Evolutionary conservation across 2,113 vertebrate genomes (phyloP).

Genomic region (Peromyscus maniculatus): DNA sequence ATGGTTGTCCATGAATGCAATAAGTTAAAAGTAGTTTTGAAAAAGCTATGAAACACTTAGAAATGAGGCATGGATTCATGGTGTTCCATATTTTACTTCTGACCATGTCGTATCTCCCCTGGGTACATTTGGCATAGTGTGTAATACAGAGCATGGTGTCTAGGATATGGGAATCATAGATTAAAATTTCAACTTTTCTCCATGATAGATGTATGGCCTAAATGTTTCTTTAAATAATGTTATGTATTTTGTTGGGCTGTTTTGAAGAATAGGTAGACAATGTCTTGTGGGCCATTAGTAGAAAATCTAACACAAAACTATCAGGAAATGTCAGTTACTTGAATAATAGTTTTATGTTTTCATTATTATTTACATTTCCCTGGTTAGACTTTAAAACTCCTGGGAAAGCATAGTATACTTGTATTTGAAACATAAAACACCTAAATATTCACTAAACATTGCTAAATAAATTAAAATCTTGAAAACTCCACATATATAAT

Average conservation of each 20-base stretch:
- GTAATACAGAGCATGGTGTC: background rate
- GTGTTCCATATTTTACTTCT: background rate
- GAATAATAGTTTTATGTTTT: background rate
- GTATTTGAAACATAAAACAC: background rate
- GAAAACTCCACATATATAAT: background rate
- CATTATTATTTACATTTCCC: background rate
- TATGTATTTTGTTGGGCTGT: background rate
- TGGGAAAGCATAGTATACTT: background rate
- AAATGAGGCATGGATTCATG: background rate
- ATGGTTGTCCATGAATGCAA: background rate
- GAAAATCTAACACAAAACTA: background rate
- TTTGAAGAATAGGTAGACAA: background rate
- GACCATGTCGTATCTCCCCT: background rate
- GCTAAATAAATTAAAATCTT: slow-evolving; percentile 7
- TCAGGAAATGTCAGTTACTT: background rate
- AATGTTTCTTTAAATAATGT: background rate
- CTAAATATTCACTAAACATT: background rate
- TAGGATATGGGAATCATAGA: background rate
- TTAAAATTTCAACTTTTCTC: background rate
- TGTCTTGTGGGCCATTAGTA: background rate
- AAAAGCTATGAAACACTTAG: background rate
- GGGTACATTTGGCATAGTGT: background rate
- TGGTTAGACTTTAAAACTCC: background rate
- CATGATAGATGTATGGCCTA: background rate
- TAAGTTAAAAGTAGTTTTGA: background rate